Evolutionary conservation across 2,888 invertebrate genomes (phyloP).

Genomic region (Harmothoe impar): DNA sequence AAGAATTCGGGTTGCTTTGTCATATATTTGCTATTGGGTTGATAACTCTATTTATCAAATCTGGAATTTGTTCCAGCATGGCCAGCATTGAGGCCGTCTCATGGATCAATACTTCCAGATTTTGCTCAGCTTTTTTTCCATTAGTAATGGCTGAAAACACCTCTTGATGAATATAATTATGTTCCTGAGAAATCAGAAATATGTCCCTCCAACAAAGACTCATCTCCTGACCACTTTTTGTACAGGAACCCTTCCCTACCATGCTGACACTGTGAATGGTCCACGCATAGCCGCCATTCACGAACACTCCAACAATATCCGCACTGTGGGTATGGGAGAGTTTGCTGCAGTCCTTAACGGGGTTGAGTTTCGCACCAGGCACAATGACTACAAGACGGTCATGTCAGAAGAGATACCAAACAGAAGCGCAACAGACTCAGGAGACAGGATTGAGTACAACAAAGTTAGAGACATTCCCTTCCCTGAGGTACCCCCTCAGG

Average conservation of each 20-base stretch:
- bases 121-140: too few relatives aligned
- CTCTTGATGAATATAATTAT: too few relatives aligned
- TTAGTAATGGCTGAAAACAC: too few relatives aligned
- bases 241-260: background rate
- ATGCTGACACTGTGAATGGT: background rate
- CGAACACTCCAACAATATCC: slow-evolving; percentile 72
- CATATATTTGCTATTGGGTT: too few relatives aligned
- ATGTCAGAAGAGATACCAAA: slow-evolving; percentile 63
- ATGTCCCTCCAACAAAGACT: too few relatives aligned
- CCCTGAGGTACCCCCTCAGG: slow-evolving; percentile 75
- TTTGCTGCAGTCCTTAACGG: slow-evolving; percentile 76
- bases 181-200: too few relatives aligned
- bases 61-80: too few relatives aligned
- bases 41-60: too few relatives aligned
- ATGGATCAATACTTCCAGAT: too few relatives aligned
- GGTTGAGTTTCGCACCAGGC: slow-evolving; percentile 75
- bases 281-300: slow-evolving; percentile 72
- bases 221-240: too few relatives aligned
- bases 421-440: background rate
- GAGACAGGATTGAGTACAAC: slow-evolving; percentile 68
- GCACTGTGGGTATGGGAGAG: slow-evolving; percentile 65
- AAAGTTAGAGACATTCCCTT: slow-evolving; percentile 71
- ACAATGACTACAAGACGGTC: slow-evolving; percentile 67
- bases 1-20: too few relatives aligned
- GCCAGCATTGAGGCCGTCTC: too few relatives aligned